Percentiles rank a stretch among this genome's conserved stretches.
These are phyloP conservation scores for Platalea minor DNA, from an alignment of 2,797 vertebrate genomes.

Conservation along the genomic window DNA sequence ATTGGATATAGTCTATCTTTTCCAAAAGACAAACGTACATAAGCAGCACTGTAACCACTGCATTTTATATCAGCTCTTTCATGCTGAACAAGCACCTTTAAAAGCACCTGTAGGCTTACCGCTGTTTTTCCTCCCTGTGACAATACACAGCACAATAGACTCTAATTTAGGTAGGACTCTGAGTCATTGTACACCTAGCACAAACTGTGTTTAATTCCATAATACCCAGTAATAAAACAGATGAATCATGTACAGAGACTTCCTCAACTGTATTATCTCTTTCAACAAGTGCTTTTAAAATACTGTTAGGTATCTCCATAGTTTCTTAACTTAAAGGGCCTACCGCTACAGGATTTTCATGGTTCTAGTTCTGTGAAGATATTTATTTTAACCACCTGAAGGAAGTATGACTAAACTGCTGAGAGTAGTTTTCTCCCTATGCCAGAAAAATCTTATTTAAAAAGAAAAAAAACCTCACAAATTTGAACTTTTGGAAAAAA, in stretches of 20 bases:
- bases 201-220: neutral
- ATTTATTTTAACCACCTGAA: neutral
- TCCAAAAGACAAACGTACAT: neutral
- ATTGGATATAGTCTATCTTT: neutral
- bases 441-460: neutral
- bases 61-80: neutral
- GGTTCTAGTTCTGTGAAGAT: neutral
- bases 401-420: neutral
- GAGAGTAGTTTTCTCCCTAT: neutral
- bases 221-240: neutral
- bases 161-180: neutral
- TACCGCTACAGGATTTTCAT: neutral
- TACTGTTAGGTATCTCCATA: neutral
- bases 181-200: neutral
- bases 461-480: neutral
- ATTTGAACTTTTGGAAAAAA: neutral
- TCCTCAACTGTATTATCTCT: neutral
- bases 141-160: neutral
- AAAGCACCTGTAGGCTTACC: neutral
- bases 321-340: neutral
- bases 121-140: neutral
- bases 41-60: neutral
- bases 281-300: neutral
- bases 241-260: neutral
- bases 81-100: neutral